These are phyloP conservation scores for Dascillus cervinus DNA, from an alignment of 2,888 invertebrate genomes.

Conservation along the genomic window DNA sequence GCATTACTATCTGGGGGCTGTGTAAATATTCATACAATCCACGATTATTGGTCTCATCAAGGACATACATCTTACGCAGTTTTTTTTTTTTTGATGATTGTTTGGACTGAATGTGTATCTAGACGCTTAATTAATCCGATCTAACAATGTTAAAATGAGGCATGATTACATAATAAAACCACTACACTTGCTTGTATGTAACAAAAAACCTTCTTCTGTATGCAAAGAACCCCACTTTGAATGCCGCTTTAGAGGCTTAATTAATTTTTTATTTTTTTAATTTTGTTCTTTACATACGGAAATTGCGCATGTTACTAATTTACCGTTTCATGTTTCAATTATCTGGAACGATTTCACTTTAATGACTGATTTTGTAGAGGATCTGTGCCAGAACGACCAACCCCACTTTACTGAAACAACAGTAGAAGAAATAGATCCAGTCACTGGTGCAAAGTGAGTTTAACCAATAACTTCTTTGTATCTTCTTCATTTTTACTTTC, in stretches of 20 bases:
- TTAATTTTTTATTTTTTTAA: conserved; percentile 10
- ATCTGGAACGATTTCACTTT: not conserved
- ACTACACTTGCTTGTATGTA: conserved; percentile 29
- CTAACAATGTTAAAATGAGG: conserved; percentile 34
- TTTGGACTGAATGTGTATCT: no score
- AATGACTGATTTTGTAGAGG: no score
- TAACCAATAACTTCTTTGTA: no score
- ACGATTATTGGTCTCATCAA: no score
- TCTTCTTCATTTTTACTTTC: no score
- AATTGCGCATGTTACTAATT: not conserved
- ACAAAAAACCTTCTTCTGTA: conserved; percentile 31
- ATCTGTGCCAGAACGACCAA: conserved; percentile 53
- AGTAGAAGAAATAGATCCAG: conserved; percentile 45
- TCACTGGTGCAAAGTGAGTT: conserved; percentile 48
- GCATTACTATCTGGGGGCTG: no score
- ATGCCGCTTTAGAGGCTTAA: conserved; percentile 9
- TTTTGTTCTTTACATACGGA: conserved; percentile 35
- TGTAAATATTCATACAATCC: no score
- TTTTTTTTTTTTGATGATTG: no score
- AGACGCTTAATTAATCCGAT: no score
- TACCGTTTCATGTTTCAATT: not conserved
- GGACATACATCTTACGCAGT: no score
- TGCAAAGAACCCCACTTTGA: conserved; percentile 31
- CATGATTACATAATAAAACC: conserved; percentile 26
- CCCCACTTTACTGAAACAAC: conserved; percentile 48